Percentiles rank a stretch among this genome's conserved stretches.
Conservation (phyloP, 2,888 invertebrate genomes). For the Leucophora obtusa region DNA sequence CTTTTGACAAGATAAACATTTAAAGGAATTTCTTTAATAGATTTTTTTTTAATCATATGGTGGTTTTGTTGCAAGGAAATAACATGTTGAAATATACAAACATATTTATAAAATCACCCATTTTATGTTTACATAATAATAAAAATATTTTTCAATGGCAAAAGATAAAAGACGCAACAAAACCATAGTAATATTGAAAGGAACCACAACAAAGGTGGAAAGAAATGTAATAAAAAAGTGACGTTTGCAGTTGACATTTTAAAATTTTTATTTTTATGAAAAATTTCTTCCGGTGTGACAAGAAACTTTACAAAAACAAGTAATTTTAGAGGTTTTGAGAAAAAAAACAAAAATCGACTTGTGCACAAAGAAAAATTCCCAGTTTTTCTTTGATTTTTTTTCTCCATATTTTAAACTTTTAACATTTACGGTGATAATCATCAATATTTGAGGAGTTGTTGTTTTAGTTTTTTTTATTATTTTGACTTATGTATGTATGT, state of each 20-base stretch:
- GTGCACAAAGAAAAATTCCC: not conserved
- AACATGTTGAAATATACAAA: too few relatives aligned
- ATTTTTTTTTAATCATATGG: not conserved
- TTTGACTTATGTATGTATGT: not conserved
- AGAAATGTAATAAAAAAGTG: not conserved
- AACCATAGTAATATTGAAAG: not conserved
- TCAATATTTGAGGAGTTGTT: not conserved
- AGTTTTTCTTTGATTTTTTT: not conserved
- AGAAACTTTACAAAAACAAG: constrained; percentile 4
- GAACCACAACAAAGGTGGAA: not conserved
- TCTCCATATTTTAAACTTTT: not conserved
- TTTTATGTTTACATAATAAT: not conserved
- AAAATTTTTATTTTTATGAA: constrained; percentile 1
- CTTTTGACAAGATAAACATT: not conserved
- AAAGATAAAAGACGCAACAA: not conserved
- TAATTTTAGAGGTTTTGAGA: not conserved
- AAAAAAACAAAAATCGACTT: not conserved
- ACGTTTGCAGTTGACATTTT: constrained; percentile 13
- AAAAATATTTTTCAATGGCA: not conserved
- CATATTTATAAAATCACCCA: not conserved
- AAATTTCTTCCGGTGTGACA: constrained; percentile 24
- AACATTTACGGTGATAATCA: constrained; percentile 8
- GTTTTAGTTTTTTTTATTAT: not conserved
- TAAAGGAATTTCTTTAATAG: constrained; percentile 14
- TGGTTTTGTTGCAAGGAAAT: not conserved